Conservation (phyloP, 2,113 vertebrate species). For the Aythya baeri region DNA sequence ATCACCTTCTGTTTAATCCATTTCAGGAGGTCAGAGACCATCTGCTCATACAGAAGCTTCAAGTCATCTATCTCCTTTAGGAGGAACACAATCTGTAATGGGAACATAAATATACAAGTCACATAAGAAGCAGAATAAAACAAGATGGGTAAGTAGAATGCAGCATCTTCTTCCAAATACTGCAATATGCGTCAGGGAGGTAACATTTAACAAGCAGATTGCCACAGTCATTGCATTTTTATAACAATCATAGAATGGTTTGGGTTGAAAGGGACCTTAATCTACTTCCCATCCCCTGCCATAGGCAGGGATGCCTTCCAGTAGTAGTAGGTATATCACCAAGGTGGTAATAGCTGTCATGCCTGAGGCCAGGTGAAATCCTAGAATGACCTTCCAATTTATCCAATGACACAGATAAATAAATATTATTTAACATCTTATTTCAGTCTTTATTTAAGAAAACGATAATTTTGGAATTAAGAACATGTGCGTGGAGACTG, state of each 20-base stretch:
- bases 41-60: constrained; percentile 80
- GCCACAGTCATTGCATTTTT: neutral
- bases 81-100: constrained; percentile 81
- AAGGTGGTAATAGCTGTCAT: neutral
- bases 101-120: neutral
- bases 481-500: neutral
- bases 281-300: neutral
- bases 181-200: neutral
- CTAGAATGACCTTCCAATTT: neutral
- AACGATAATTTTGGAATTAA: neutral
- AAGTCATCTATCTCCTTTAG: constrained; percentile 84
- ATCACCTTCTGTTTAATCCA: constrained; percentile 86
- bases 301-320: neutral
- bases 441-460: neutral
- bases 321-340: neutral
- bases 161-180: neutral
- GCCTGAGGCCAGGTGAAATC: neutral
- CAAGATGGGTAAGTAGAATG: neutral
- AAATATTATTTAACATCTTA: neutral
- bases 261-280: neutral
- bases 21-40: constrained; percentile 83
- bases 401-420: neutral
- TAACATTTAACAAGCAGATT: neutral
- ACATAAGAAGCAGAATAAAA: neutral
- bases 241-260: neutral